phyloP scores from a whole-genome alignment of 2,888 invertebrate species.

The Acleris cristana region DNA sequence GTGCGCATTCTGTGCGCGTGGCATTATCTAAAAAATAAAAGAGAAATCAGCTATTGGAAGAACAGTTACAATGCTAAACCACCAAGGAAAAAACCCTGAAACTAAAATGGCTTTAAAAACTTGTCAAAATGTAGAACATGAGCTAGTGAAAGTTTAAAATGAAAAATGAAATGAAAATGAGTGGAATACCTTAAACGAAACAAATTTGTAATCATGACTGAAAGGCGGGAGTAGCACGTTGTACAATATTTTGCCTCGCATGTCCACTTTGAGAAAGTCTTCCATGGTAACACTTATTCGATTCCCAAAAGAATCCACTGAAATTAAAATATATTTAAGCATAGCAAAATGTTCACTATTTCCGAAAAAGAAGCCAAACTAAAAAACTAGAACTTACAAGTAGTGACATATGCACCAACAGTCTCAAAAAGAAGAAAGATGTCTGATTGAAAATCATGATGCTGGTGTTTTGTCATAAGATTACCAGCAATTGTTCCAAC shows the following conservation, averaged over 20 bases:
- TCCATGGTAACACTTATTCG: conserved; percentile 58
- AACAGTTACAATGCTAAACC: background rate
- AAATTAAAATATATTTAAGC: conserved; percentile 28
- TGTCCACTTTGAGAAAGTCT: conserved; percentile 68
- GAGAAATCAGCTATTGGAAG: background rate
- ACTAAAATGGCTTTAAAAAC: background rate
- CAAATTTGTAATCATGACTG: conserved; percentile 43
- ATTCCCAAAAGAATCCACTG: conserved; percentile 49
- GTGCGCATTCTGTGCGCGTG: conserved; percentile 88
- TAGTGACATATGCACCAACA: conserved; percentile 57
- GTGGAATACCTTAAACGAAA: conserved; percentile 54
- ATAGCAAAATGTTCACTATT: background rate
- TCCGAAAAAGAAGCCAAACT: background rate
- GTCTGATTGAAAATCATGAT: conserved; percentile 89
- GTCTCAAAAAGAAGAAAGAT: conserved; percentile 81
- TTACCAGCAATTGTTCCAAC: conserved; percentile 88
- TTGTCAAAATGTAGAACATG: too few relatives aligned
- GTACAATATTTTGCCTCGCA: conserved; percentile 66
- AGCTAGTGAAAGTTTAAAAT: too few relatives aligned
- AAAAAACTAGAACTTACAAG: conserved; percentile 48
- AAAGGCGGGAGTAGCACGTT: conserved; percentile 58
- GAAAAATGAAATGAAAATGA: background rate
- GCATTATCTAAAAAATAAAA: conserved; percentile 85
- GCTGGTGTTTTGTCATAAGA: conserved; percentile 86
- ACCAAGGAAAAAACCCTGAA: background rate